Conservation (phyloP, 2,888 invertebrate genomes). For the Sesia bembeciformis region DNA sequence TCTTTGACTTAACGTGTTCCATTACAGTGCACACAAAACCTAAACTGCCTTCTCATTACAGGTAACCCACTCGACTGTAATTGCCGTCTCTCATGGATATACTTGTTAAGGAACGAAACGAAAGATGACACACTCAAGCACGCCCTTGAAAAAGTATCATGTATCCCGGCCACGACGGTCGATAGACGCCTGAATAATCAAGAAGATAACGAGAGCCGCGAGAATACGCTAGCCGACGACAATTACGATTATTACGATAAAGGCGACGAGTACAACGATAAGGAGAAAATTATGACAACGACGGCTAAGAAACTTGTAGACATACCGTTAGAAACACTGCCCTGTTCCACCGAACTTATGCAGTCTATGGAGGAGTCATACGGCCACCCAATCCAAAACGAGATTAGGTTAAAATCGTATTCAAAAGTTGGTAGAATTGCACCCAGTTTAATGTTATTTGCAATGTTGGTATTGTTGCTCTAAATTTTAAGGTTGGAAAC, state of each 20-base stretch:
- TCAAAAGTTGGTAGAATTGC: constrained; percentile 34
- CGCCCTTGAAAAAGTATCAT: constrained; percentile 82
- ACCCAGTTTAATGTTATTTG: constrained; percentile 30
- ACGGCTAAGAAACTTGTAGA: constrained; percentile 52
- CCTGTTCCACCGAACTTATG: constrained; percentile 64
- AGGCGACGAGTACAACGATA: constrained; percentile 43
- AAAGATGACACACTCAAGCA: constrained; percentile 78
- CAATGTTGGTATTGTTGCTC: constrained; percentile 27
- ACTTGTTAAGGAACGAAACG: constrained; percentile 82
- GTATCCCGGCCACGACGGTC: constrained; percentile 70
- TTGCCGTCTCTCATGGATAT: constrained; percentile 88
- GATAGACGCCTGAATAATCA: constrained; percentile 42
- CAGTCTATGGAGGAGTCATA: constrained; percentile 57
- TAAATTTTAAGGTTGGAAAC: constrained; percentile 20
- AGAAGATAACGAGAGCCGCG: constrained; percentile 30
- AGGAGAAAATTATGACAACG: constrained; percentile 29
- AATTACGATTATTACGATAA: constrained; percentile 62
- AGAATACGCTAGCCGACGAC: constrained; percentile 42
- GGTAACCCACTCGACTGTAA: constrained; percentile 89
- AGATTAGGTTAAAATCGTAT: constrained; percentile 60
- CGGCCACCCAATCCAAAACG: constrained; percentile 63
- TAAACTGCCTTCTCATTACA: constrained; percentile 49
- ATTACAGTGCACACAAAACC: constrained; percentile 4
- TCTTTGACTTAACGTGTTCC: background rate
- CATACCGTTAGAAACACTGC: constrained; percentile 53